Conservation (phyloP, 1,140 invertebrate genomes). For the Holcopasites calliopsidis region DNA sequence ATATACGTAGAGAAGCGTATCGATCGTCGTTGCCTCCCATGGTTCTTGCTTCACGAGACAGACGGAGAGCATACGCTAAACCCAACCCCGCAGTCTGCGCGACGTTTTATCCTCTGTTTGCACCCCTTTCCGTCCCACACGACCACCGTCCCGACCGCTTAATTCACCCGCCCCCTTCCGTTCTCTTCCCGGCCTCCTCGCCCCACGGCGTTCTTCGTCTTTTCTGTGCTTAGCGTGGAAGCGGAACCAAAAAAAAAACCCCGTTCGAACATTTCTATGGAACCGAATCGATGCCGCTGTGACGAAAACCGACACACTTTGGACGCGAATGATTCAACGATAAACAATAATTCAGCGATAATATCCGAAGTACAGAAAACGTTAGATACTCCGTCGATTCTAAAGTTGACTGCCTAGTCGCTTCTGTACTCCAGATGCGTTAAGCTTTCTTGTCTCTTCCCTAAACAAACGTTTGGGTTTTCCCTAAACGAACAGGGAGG, state of each 20-base stretch:
- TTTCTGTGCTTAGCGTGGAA: conserved; percentile 43
- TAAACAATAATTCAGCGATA: too few relatives aligned
- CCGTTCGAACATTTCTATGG: background rate
- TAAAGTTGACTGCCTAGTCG: too few relatives aligned
- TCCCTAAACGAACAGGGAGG: background rate
- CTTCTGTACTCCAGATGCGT: background rate
- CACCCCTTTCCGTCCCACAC: conserved; percentile 61
- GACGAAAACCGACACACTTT: conserved; percentile 4
- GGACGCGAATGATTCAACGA: too few relatives aligned
- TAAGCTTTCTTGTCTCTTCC: too few relatives aligned
- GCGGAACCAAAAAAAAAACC: conserved; percentile 32
- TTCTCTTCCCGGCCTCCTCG: background rate
- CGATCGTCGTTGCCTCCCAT: conserved; percentile 54
- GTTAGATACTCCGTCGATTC: too few relatives aligned
- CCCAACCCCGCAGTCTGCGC: conserved; percentile 49
- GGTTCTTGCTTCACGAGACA: conserved; percentile 66
- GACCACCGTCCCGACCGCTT: conserved; percentile 70
- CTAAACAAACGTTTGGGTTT: too few relatives aligned
- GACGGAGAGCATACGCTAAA: conserved; percentile 78
- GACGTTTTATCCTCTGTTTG: conserved; percentile 51
- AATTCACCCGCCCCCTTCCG: conserved; percentile 52
- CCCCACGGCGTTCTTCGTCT: conserved; percentile 23
- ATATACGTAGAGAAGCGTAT: conserved; percentile 67
- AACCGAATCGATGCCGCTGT: conserved; percentile 1
- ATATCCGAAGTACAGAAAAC: too few relatives aligned